Conservation (phyloP, 2,113 vertebrate species). For the Heteronetta atricapilla region DNA sequence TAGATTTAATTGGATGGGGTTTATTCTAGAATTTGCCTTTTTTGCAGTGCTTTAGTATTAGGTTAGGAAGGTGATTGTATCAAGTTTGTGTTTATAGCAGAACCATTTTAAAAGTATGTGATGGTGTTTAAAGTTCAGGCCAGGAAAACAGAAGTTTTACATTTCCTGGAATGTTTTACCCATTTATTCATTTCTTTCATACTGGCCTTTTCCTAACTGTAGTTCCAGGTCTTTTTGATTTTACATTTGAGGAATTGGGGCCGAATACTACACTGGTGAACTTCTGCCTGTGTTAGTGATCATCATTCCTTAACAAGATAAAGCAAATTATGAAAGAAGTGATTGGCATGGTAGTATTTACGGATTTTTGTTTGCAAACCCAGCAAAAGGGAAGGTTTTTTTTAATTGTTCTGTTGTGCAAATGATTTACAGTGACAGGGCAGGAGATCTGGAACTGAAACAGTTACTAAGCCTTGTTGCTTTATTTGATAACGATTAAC, state of each 20-base stretch:
- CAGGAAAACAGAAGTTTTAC: background rate
- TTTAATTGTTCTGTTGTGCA: background rate
- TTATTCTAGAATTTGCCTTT: background rate
- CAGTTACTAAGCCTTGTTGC: background rate
- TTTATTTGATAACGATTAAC: background rate
- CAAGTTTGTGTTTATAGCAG: background rate
- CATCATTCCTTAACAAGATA: background rate
- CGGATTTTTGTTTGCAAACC: background rate
- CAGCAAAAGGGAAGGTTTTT: background rate
- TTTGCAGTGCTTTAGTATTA: background rate
- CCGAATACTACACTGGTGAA: background rate
- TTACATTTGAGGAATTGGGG: background rate
- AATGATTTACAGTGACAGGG: background rate
- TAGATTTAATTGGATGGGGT: background rate
- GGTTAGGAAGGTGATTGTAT: background rate
- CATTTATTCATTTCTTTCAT: background rate
- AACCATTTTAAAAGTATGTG: background rate
- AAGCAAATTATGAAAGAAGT: background rate
- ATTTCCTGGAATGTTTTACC: background rate
- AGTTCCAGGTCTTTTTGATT: background rate
- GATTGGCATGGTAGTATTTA: background rate
- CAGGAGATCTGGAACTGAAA: constrained; percentile 6
- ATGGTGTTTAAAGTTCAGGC: background rate
- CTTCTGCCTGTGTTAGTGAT: background rate
- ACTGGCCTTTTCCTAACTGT: background rate